Conservation (phyloP, 2,888 invertebrate species). For the Lasioglossum marginatum region DNA sequence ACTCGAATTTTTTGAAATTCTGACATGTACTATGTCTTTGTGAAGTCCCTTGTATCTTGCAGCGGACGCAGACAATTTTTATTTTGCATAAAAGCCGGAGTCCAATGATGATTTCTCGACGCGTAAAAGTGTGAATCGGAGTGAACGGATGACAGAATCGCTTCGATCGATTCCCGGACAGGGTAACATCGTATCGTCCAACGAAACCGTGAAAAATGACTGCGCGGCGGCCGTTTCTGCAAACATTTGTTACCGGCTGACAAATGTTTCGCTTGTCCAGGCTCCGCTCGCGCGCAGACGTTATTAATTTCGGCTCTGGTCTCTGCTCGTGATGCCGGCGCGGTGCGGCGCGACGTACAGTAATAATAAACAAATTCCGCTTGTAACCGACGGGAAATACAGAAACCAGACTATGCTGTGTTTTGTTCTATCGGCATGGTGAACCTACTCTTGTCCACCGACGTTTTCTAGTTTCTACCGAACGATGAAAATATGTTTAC, state of each 20-base stretch:
- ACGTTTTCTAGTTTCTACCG: neutral
- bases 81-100: no score
- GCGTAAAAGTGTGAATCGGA: neutral
- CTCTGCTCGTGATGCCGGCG: neutral
- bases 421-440: neutral
- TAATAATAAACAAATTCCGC: neutral
- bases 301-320: neutral
- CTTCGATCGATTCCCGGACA: neutral
- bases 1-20: no score
- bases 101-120: neutral
- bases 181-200: neutral
- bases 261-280: conserved; percentile 13
- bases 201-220: neutral
- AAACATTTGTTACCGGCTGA: neutral
- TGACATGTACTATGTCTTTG: no score
- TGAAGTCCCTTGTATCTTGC: no score
- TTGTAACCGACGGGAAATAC: neutral
- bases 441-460: neutral
- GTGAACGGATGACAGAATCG: neutral
- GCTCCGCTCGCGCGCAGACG: neutral
- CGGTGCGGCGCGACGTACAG: neutral
- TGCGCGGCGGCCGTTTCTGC: neutral
- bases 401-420: neutral
- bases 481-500: neutral
- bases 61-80: neutral